Conservation (phyloP, 2,888 invertebrate genomes). For the Lasioglossum zephyrum region DNA sequence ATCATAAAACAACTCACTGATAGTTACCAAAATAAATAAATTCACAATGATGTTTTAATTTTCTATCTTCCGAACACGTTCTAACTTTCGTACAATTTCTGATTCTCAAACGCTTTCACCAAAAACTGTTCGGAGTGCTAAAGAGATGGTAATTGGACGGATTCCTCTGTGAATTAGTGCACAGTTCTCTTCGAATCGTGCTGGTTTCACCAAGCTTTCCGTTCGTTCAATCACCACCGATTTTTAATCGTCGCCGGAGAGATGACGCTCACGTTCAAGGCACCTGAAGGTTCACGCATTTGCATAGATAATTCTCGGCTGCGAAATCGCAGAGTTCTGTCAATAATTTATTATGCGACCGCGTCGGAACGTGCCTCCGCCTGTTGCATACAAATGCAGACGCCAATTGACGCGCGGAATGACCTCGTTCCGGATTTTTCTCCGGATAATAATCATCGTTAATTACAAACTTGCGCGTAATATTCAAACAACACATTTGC, state of each 20-base stretch:
- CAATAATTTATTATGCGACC: slow-evolving; percentile 69
- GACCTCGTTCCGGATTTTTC: not conserved
- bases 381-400: slow-evolving; percentile 45
- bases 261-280: slow-evolving; percentile 51
- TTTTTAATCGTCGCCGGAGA: slow-evolving; percentile 67
- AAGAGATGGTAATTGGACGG: slow-evolving; percentile 26
- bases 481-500: not conserved
- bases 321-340: slow-evolving; percentile 54
- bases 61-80: no score
- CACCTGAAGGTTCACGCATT: slow-evolving; percentile 40
- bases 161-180: slow-evolving; percentile 77
- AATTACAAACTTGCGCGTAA: slow-evolving; percentile 5
- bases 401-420: slow-evolving; percentile 5
- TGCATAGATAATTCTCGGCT: slow-evolving; percentile 65
- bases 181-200: slow-evolving; percentile 77
- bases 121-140: not conserved
- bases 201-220: slow-evolving; percentile 75
- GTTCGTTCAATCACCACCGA: slow-evolving; percentile 25
- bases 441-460: slow-evolving; percentile 25
- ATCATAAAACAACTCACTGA: no score
- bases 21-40: no score
- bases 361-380: slow-evolving; percentile 39
- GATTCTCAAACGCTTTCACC: not conserved
- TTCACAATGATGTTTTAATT: no score
- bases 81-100: not conserved